Conservation (phyloP, 1,140 invertebrate species). For the Drosophila teissieri region DNA sequence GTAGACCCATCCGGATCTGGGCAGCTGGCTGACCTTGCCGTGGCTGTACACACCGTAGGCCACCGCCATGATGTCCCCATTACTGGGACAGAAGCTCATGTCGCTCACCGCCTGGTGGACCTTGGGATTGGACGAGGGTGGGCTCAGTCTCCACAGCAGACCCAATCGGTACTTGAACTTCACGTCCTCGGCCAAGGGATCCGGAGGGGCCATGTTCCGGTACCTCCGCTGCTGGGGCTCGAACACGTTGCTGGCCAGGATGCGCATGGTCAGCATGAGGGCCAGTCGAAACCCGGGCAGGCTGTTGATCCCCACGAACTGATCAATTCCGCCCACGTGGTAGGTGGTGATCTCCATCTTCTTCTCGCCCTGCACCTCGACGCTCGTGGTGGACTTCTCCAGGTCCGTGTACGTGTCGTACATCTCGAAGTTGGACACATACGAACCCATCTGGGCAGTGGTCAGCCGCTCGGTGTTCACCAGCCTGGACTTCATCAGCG, state of each 20-base stretch:
- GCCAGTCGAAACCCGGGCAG: slow-evolving; percentile 87
- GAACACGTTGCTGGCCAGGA: slow-evolving; percentile 89
- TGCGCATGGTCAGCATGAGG: slow-evolving; percentile 87
- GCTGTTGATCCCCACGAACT: slow-evolving; percentile 70
- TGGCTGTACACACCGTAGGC: slow-evolving; percentile 88
- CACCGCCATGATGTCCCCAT: slow-evolving; percentile 88
- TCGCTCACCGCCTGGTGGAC: slow-evolving; percentile 85
- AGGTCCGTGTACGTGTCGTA: slow-evolving; percentile 87
- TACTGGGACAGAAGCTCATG: slow-evolving; percentile 88
- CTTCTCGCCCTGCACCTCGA: slow-evolving; percentile 84
- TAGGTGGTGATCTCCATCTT: slow-evolving; percentile 81
- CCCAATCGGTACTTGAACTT: slow-evolving; percentile 88
- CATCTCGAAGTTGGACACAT: slow-evolving; percentile 91
- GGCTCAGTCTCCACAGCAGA: slow-evolving; percentile 87
- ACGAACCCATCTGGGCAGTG: slow-evolving; percentile 86
- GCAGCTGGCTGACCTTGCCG: slow-evolving; percentile 12
- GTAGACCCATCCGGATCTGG: slow-evolving; percentile 85
- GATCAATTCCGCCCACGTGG: slow-evolving; percentile 73
- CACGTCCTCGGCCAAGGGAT: slow-evolving; percentile 87
- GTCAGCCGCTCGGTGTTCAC: slow-evolving; percentile 86
- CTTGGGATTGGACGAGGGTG: slow-evolving; percentile 13
- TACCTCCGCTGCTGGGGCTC: slow-evolving; percentile 88
- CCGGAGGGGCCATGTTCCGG: slow-evolving; percentile 86
- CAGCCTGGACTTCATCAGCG: slow-evolving; percentile 87
- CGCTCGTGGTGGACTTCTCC: slow-evolving; percentile 75